phyloP scores from a whole-genome alignment of 2,797 vertebrate species.

The Pantherophis alleghaniensis region DNA sequence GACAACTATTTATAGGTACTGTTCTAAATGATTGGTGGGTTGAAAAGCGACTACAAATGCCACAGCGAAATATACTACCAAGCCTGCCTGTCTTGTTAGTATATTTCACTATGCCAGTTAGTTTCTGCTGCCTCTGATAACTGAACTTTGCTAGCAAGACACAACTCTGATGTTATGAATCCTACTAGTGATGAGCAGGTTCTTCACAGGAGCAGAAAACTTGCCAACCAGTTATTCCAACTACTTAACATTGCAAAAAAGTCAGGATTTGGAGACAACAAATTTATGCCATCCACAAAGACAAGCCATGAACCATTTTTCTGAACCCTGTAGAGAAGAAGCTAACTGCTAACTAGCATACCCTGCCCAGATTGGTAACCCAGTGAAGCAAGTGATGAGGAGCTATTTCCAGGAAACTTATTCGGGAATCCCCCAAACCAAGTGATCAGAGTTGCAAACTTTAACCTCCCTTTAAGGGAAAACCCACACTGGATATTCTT shows the following conservation, averaged over 20 bases:
- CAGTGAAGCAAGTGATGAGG: not conserved
- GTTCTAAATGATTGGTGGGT: not conserved
- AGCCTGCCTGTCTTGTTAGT: not conserved
- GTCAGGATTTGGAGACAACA: not conserved
- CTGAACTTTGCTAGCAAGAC: not conserved
- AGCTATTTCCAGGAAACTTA: not conserved
- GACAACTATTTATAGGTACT: not conserved
- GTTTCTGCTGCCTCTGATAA: not conserved
- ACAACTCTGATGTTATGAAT: not conserved
- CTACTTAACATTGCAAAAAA: not conserved
- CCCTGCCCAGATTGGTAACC: not conserved
- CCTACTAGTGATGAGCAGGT: not conserved
- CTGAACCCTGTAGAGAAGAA: not conserved
- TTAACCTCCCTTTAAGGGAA: not conserved
- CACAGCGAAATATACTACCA: not conserved
- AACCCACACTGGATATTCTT: not conserved
- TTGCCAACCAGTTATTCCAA: not conserved
- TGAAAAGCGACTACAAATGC: not conserved
- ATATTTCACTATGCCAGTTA: not conserved
- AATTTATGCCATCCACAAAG: not conserved
- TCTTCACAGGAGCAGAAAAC: not conserved
- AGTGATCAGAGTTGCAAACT: not conserved
- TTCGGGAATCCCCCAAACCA: not conserved
- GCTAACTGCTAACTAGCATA: not conserved
- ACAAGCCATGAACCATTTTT: not conserved